Base-by-base conservation (phyloP, 2,797 vertebrate genomes). In the Cuculus canorus region DNA sequence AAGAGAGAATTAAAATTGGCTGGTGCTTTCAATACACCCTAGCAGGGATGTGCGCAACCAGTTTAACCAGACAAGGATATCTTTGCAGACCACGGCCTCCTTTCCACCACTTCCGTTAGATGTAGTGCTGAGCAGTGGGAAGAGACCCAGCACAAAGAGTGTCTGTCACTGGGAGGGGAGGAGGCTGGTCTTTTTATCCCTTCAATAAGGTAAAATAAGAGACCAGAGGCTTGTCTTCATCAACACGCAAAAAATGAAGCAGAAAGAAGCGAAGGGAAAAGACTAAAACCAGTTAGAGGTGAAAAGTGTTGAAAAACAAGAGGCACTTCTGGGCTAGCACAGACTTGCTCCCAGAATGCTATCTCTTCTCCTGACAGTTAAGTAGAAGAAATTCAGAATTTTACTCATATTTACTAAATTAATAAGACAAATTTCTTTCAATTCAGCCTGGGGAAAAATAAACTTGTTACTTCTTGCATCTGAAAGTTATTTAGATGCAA, bases 391-490 rank as follows among this genome's bases (percentile, higher is more conserved):
- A 53, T 11, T 15, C 45, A 89, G 33, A 70, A 17, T 39, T 92
- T 57, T 18, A 52, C 48, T 64, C 28, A 17, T 35, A 39, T 68
- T 88, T 73, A 73, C 56, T 37, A 56, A 82, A 95, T 25, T 11
- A 87, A 82, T 73, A 63, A 43, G 41, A 11, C 35, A 17, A 9
- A 39, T 64, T 59, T 84, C 72, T 78, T 79, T 45, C 21, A 9
- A 48, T 48, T 48, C 65, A 52, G 82, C 86, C 78, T 87, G 78
- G 10, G 21, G 47, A 48, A 65, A 77, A 43, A 73, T 60, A 57
- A 88, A 71, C 56, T 52, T 45, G 85, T 30, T 88, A 10, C 69
- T 91, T 91, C 95, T 85, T 72, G 11, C 79, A 89, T 81, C 72
- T 96, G 86, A 47, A 83, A 43, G 60, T 41, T 64, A 37, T 24